Conservation (phyloP, 2,797 vertebrate genomes). For the Hippopotamyrus pictus region DNA sequence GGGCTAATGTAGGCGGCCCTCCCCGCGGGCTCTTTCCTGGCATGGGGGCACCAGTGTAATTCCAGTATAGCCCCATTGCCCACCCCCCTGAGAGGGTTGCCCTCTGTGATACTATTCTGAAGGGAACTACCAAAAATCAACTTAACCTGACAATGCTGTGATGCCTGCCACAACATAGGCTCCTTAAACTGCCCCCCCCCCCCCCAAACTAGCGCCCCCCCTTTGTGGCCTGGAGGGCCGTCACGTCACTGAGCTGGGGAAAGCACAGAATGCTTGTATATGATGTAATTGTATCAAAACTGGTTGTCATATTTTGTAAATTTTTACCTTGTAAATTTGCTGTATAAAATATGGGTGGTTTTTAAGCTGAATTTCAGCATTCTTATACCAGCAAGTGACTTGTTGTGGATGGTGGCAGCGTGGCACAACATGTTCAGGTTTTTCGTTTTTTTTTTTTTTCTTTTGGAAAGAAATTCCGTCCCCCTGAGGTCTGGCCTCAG, state of each 20-base stretch:
- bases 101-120: slow-evolving; percentile 32
- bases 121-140: slow-evolving; percentile 57
- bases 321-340: slow-evolving; percentile 99
- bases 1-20: slow-evolving; percentile 75
- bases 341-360: slow-evolving; percentile 73
- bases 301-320: slow-evolving; percentile 87
- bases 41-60: slow-evolving; percentile 12
- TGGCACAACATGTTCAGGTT: slow-evolving; percentile 46
- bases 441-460: neutral
- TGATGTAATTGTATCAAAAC: slow-evolving; percentile 89
- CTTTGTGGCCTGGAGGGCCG: slow-evolving; percentile 46
- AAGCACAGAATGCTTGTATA: slow-evolving; percentile 91
- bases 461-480: neutral
- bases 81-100: slow-evolving; percentile 42
- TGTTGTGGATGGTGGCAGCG: slow-evolving; percentile 61
- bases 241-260: slow-evolving; percentile 70
- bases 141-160: slow-evolving; percentile 62
- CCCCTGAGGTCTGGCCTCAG: slow-evolving; percentile 11
- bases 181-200: slow-evolving; percentile 36
- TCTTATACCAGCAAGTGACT: slow-evolving; percentile 95
- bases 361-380: slow-evolving; percentile 79
- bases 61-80: slow-evolving; percentile 25
- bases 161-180: slow-evolving; percentile 33
- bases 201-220: slow-evolving; percentile 33
- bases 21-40: slow-evolving; percentile 23